Conservation (phyloP, 2,797 vertebrate genomes). For the Tolypeutes matacus region DNA sequence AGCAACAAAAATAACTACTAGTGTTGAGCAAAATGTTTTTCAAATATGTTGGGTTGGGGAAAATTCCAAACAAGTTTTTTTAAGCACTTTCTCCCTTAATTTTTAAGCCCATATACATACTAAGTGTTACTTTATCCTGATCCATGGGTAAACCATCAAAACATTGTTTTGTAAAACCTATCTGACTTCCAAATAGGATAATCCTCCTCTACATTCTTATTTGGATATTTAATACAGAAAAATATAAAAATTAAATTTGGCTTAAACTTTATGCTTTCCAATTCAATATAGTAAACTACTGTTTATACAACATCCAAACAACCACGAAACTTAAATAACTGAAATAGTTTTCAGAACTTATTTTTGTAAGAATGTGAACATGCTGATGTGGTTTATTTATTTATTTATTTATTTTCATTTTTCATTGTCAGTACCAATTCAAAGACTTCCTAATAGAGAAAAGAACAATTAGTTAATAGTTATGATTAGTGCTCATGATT, state of each 20-base stretch:
- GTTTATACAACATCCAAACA: not conserved
- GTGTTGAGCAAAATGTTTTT: not conserved
- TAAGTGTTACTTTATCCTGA: constrained; percentile 8
- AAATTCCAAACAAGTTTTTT: constrained; percentile 6
- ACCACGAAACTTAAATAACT: not conserved
- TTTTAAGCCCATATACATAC: not conserved
- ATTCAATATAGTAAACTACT: not conserved
- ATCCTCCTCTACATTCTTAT: not conserved
- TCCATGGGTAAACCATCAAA: not conserved
- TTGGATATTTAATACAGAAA: not conserved
- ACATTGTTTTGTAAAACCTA: not conserved
- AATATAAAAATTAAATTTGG: constrained; percentile 20
- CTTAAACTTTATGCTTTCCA: constrained; percentile 4
- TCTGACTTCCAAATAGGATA: constrained; percentile 14
- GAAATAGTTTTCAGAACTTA: not conserved
- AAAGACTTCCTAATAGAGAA: not conserved
- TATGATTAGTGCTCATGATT: not conserved
- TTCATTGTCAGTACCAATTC: constrained; percentile 3
- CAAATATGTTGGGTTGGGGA: not conserved
- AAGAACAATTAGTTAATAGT: not conserved
- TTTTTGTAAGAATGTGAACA: constrained; percentile 18
- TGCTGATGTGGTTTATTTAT: not conserved
- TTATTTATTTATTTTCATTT: too few relatives aligned
- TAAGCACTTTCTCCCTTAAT: not conserved
- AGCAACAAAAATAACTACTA: not conserved